phyloP scores from a whole-genome alignment of 2,113 vertebrate species.

The Nannospalax galili region DNA sequence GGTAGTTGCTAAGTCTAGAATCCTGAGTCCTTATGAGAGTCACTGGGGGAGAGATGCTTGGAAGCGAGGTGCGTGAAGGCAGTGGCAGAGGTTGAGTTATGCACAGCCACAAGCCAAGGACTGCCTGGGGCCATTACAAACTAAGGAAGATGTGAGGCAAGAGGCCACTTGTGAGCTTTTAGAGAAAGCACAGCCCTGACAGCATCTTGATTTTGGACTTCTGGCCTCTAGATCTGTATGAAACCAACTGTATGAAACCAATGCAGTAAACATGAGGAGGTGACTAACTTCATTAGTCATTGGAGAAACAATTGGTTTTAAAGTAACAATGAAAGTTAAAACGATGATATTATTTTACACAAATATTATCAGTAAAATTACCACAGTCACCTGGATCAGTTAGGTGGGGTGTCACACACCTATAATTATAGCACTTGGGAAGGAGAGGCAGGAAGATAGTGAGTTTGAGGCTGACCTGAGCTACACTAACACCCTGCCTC shows the following conservation, averaged over 20 bases:
- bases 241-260: background rate
- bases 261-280: background rate
- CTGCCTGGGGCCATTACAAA: background rate
- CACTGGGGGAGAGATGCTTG: background rate
- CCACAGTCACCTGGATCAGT: background rate
- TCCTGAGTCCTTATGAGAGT: background rate
- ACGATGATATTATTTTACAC: background rate
- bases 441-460: no score
- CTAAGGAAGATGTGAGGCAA: background rate
- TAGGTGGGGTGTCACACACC: background rate
- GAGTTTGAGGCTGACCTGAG: background rate
- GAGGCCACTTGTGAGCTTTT: background rate
- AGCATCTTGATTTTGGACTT: background rate
- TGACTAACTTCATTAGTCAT: background rate
- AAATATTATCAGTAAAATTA: background rate
- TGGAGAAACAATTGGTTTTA: background rate
- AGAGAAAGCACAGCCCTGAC: background rate
- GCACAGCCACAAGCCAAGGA: background rate
- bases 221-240: background rate
- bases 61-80: background rate
- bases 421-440: background rate
- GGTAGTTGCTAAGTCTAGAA: background rate
- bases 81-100: background rate
- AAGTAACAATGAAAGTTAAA: background rate
- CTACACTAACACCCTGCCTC: no score